Evolutionary conservation across 2,888 invertebrate species (phyloP).

Genomic region (Metalampra italica): DNA sequence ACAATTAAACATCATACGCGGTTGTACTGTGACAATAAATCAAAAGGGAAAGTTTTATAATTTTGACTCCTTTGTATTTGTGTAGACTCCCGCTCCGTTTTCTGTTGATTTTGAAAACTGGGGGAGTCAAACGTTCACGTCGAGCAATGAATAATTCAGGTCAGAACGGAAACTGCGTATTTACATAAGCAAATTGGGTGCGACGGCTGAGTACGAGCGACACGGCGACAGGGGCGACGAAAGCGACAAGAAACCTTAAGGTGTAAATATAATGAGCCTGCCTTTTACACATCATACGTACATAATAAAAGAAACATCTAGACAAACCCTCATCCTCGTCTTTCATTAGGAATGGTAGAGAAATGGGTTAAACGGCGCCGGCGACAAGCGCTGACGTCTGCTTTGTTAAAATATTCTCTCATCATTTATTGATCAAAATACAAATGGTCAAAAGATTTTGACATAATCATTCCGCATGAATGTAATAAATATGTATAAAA

Average conservation of each 20-base stretch:
- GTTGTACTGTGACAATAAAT: not conserved
- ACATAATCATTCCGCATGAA: too few relatives aligned
- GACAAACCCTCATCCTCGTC: too few relatives aligned
- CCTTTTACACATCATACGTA: too few relatives aligned
- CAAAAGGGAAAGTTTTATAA: slow-evolving; percentile 40
- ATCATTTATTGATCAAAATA: too few relatives aligned
- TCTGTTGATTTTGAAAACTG: slow-evolving; percentile 71
- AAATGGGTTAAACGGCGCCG: too few relatives aligned
- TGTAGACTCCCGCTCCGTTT: slow-evolving; percentile 47
- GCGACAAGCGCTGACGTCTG: too few relatives aligned
- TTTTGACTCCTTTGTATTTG: slow-evolving; percentile 53
- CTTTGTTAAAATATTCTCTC: too few relatives aligned
- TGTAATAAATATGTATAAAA: too few relatives aligned
- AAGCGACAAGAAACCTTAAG: slow-evolving; percentile 16
- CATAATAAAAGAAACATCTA: too few relatives aligned
- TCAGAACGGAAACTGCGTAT: slow-evolving; percentile 72
- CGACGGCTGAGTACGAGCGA: slow-evolving; percentile 43
- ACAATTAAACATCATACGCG: not conserved
- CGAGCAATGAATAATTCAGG: slow-evolving; percentile 72
- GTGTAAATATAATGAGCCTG: not conserved
- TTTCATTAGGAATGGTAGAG: too few relatives aligned
- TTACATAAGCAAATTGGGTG: slow-evolving; percentile 78
- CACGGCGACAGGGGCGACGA: slow-evolving; percentile 28
- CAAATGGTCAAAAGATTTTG: too few relatives aligned
- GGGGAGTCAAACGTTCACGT: slow-evolving; percentile 61